phyloP scores from a whole-genome alignment of 1,140 invertebrate species.

The Atta colombica region DNA sequence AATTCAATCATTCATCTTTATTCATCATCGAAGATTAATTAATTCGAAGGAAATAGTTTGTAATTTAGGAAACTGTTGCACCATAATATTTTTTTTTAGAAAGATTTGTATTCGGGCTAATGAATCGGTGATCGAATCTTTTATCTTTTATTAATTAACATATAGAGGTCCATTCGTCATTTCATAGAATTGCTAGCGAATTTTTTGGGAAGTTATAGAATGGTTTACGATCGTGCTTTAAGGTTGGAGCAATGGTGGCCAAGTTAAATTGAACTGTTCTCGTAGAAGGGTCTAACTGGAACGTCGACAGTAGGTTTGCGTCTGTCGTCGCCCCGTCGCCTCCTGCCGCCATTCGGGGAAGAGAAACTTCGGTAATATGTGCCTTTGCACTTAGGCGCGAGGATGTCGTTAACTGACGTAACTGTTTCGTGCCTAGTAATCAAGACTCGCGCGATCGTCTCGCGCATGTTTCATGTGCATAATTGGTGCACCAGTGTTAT shows the following conservation, averaged over 20 bases:
- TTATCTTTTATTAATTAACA: constrained; percentile 6
- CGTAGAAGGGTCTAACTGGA: constrained; percentile 20
- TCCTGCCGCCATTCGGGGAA: constrained; percentile 29
- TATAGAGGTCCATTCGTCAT: neutral
- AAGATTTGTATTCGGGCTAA: neutral
- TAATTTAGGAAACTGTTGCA: neutral
- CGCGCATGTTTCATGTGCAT: constrained; percentile 25
- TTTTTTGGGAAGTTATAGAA: constrained; percentile 32
- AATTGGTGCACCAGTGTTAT: neutral
- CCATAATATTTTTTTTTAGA: neutral
- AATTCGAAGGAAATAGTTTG: neutral
- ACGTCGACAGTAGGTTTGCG: constrained; percentile 53
- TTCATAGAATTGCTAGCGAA: neutral
- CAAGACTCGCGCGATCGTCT: constrained; percentile 73
- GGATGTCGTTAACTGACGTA: constrained; percentile 75
- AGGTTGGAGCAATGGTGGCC: constrained; percentile 58
- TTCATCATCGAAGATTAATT: neutral
- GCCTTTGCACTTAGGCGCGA: constrained; percentile 70
- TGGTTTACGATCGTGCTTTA: constrained; percentile 34
- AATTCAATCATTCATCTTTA: neutral
- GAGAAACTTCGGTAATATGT: constrained; percentile 76
- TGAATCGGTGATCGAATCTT: neutral
- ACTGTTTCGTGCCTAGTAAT: constrained; percentile 75
- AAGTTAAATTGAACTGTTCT: constrained; percentile 79
- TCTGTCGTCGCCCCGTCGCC: constrained; percentile 12